Base-by-base conservation (phyloP, 2,888 invertebrate species). In the Gonocerus acuteangulatus region DNA sequence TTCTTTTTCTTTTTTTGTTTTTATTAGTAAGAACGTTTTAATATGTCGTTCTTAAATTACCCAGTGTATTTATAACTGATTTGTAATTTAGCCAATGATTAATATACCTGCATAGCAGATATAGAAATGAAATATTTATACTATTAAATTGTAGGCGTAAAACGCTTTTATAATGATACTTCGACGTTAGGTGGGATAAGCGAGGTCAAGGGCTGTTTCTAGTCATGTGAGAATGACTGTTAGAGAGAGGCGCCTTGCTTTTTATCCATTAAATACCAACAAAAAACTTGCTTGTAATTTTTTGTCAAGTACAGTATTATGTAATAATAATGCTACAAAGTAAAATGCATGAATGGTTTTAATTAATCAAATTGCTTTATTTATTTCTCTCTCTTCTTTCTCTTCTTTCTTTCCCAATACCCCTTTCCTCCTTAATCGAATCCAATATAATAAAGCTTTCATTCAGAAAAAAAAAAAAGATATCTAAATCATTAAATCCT, bases 261-360 rank as follows among this genome's bases (percentile, higher is more conserved):
- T 49, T 59, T 48, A 39, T 59, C 48, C 59, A 59, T 65, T 52
- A 62, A 61, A 52, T 47, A 57, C 61, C 52, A 62, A 61, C 48
- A 61, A 54, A 61, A 48, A 52, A 62, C 44, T 65, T 65, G 67
- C 66, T 65, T 68, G 66, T 67, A 67, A 65, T 63, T 64, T 65
- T 61, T 66, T 67, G 65, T 64, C 65, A 65, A 62, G 60, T 65
- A 65, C 68, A 68, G 68, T 68, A 68, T 68, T 68, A 68, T 68
- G 68, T 68, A 68, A 66, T 68, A 68, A 68, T 67, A 66, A 67
- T 68, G 68, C 68, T 68, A 68, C 65, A 65, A 66, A 68, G 66
- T 67, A 67, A 67, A 68, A 67, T 68, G 68, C 68, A 68, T 68
- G 68, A 67, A 64, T 66, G 65, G 62, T 68, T 68, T 68, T 64